Base-by-base conservation (phyloP, 2,888 invertebrate species). In the Portevinia maculata region DNA sequence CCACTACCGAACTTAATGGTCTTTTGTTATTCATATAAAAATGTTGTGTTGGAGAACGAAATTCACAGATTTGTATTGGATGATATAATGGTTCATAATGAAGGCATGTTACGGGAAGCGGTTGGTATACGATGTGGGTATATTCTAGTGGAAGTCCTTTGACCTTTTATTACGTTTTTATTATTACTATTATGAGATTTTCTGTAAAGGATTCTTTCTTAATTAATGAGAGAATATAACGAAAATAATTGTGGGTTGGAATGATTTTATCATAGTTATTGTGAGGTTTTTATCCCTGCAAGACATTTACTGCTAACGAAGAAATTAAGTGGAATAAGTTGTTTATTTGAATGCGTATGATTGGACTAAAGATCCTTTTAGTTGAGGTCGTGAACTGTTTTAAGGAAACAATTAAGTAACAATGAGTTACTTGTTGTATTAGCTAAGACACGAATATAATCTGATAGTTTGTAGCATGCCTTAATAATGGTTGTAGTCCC, bases 131-230 rank as follows among this genome's bases (percentile, higher is more conserved):
- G 17, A 1, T 37, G 17, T 13, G n/a, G 59, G 60, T 60, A 60
- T 28, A 41, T 34, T 60, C 52, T 41, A 41, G 60, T 50, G 19
- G 8, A 1, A 7, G 11, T 9, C 11, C n/a, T 28, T 11, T 8
- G n/a, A 8, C 48, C 15, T 32, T 53, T 71, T 44, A 53, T 60
- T 62, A n/a, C 46, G 37, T 50, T 34, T 62, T 73, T 73, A 24
- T 24, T 24, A 53, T 73, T 73, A n/a, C n/a, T n/a, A 53, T 55
- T 73, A 73, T 73, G 37, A 53, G 62, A 44, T 44, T 52, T 60
- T 32, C 52, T 71, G 50, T 11, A 28, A 39, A 37, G 53, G 53
- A 44, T 62, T 46, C 53, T 28, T 62, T 37, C 46, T 39, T 62
- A 73, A 73, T 73, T 73, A 73, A 62, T 62, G 71, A 53, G 44